Conservation (phyloP, 2,113 vertebrate species). For the Stigmatopora argus region DNA sequence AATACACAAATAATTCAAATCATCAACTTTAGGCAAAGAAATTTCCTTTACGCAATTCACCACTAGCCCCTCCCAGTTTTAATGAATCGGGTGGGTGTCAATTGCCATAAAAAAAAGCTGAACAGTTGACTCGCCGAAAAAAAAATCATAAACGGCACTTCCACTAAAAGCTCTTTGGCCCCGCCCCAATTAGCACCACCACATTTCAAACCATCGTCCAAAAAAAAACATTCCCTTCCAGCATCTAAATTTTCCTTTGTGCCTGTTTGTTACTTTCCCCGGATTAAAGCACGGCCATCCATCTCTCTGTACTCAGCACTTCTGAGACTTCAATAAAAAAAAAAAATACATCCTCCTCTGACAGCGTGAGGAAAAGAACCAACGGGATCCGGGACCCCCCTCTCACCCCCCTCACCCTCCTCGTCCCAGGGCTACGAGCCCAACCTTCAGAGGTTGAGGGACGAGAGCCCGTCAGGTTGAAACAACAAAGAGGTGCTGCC, state of each 20-base stretch:
- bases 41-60: no score
- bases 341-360: slow-evolving; percentile 52
- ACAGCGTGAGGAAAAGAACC: slow-evolving; percentile 44
- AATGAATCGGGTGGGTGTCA: no score
- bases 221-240: no score
- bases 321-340: slow-evolving; percentile 63
- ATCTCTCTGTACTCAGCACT: slow-evolving; percentile 66
- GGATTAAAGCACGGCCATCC: slow-evolving; percentile 57
- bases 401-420: slow-evolving; percentile 58
- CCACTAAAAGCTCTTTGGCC: not conserved
- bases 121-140: no score
- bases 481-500: slow-evolving; percentile 68
- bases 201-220: slow-evolving; percentile 24
- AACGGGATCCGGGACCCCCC: slow-evolving; percentile 55
- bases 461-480: slow-evolving; percentile 64
- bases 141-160: not conserved
- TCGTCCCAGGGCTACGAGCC: slow-evolving; percentile 55
- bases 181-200: not conserved
- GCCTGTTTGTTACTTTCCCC: slow-evolving; percentile 39
- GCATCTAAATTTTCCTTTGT: slow-evolving; percentile 47
- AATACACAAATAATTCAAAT: no score
- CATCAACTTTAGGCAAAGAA: no score
- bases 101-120: no score
- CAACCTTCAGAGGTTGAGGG: slow-evolving; percentile 57
- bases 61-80: no score